Evolutionary conservation across 1,140 invertebrate species (phyloP), one percentile per base, ranked within the genome.

Genomic region (Hylyphantes graminicola): DNA sequence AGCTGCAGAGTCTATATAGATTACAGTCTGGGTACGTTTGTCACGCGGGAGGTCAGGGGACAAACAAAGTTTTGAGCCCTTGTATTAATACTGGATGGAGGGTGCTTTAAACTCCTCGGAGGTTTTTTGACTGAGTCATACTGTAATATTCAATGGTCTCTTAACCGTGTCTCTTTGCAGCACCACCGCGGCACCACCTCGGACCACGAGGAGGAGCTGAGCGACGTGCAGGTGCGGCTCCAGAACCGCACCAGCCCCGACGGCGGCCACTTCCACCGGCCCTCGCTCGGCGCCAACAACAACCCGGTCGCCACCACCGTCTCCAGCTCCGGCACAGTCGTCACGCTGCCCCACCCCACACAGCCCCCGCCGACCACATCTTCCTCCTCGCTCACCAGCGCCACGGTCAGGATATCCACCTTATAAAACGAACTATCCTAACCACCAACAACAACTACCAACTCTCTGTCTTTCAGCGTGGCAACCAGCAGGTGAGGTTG

Each of bases 201-300:
- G 48, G 89, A 88, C 19, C 89, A 90, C 53, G 88, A 89, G 19
- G 90, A 91, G 83, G 91, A 91, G 82, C 86, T 91, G 70, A 91
- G 91, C 86, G 91, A 91, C 86, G 90, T 91, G 72, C 90, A 91
- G 87, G 90, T 91, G 74, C 88, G 90, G 61, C 87, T 91, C 61
- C 89, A 89, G 55, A 88, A 89, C 82, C 82, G 88, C 63, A 87
- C 88, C 4, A 89, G 89, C 21, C 55, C 80, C 35, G 76, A 70
- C 70, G 85, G 78, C 70, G 82, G 82, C 63, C 73, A 76, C 74
- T 85, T 68, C 82, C 82, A 85, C 74, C 82, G 82, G 51, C 73
- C 73, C 35, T 76, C 73, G 55, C 74, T 85, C 21, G 74, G 82
- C 82, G 74, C 73, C 35, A 53, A 57, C 64, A 64, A 73, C 65